Evolutionary conservation across 2,888 invertebrate genomes (phyloP), one percentile per base, ranked within the genome.

Genomic region (Adineta ricciae): DNA sequence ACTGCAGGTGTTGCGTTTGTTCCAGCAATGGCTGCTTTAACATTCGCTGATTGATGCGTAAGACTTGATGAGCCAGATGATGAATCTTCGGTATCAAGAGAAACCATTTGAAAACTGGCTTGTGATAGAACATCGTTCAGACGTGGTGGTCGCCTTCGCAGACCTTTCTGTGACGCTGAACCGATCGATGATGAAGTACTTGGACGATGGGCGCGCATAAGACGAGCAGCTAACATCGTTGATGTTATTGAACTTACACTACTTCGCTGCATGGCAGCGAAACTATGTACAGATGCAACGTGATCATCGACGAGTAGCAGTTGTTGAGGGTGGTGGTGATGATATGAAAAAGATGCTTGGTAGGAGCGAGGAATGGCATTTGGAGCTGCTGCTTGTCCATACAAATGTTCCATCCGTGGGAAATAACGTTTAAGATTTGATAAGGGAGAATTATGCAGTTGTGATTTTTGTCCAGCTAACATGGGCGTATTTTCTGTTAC

Each of bases 71-170:
- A 24, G 41, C 78, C 38, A 4, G 78, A 78, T 41, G 78, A 78
- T 78, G 78, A 8, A 32, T 64, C 64, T 5, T 78, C 78, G 1
- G 78, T 78, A 41, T 78, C 78, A 14, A 78, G n/a, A 41, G 78
- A 78, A n/a, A 78, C 78, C 78, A 78, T 78, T 41, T 78, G 41
- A 41, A 78, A 78, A 78, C 78, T 78, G 24, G 24, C n/a, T 41
- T 78, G 78, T 11, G 38, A 38, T 5, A 24, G 24, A 14, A 8
- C 41, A 41, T 78, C 41, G 14, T 14, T n/a, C 1, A 78, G n/a
- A 78, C n/a, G 78, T 78, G 78, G 41, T 11, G 24, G 78, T 2
- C 5, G 24, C 41, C n/a, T 16, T 24, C 38, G 41, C 41, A 24
- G 11, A 41, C 41, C 78, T n/a, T 38, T 1, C n/a, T 3, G 11